Conservation (phyloP, 2,888 invertebrate genomes). For the Nemotelus pantherinus region DNA sequence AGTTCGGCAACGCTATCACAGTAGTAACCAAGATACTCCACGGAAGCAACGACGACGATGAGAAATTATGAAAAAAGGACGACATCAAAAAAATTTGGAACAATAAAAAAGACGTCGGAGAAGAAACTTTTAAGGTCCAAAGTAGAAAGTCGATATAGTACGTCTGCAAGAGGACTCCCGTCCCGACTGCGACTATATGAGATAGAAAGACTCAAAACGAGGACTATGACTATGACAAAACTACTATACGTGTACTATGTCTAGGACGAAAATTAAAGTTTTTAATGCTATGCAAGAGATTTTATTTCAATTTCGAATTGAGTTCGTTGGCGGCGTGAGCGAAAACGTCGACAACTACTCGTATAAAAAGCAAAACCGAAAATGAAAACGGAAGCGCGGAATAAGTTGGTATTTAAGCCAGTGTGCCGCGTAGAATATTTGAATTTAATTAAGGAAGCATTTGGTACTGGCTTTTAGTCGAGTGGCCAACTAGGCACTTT, state of each 20-base stretch:
- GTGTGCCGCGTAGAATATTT: slow-evolving; percentile 48
- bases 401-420: slow-evolving; percentile 40
- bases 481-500: slow-evolving; percentile 38
- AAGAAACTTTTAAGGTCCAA: slow-evolving; percentile 39
- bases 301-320: slow-evolving; percentile 49
- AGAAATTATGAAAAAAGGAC: slow-evolving; percentile 17
- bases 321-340: slow-evolving; percentile 4
- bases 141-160: background rate
- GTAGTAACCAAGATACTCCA: background rate
- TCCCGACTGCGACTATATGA: background rate
- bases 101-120: slow-evolving; percentile 2
- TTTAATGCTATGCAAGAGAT: slow-evolving; percentile 53
- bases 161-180: background rate
- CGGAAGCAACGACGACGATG: background rate
- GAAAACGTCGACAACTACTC: background rate
- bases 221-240: background rate
- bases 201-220: background rate
- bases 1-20: slow-evolving; percentile 18
- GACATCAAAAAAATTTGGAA: background rate
- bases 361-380: slow-evolving; percentile 23
- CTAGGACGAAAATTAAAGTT: slow-evolving; percentile 53
- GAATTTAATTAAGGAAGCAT: slow-evolving; percentile 51
- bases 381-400: slow-evolving; percentile 35
- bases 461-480: slow-evolving; percentile 50
- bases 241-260: slow-evolving; percentile 2